Base-by-base conservation (phyloP, 2,113 vertebrate species). In the Rhizomys pruinosus region DNA sequence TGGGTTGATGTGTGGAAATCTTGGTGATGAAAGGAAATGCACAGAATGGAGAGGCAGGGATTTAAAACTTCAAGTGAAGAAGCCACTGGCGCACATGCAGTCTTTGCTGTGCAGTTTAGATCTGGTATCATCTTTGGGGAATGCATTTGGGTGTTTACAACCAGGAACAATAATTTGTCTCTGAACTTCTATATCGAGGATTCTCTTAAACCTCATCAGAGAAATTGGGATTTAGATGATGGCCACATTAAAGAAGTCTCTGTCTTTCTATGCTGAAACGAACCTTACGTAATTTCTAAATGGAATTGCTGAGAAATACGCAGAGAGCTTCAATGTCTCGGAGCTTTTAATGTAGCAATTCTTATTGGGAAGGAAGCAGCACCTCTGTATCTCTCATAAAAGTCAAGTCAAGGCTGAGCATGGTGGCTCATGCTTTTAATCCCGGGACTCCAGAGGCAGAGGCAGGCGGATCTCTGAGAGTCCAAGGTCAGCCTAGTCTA, bases 281-380 rank as follows among this genome's bases (percentile, higher is more conserved):
- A 94, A 81, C 11, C 44, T 8, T n/a, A 37, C 12, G 2, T 23
- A 59, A 87, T 68, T 94, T 90, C 42, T 59, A 92, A 87, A 87
- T 57, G 44, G 19, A 84, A 7, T 76, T 84, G 84, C 42, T 94
- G 61, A 44, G 23, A 32, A 77, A 39, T 84, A 55, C 34, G 29
- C 39, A 42, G 61, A 88, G 68, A 92, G 34, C 5, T 22, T 25
- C 84, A 37, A 63, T 91, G 34, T n/a, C n/a, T n/a, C n/a, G n/a
- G n/a, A n/a, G n/a, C n/a, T n/a, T n/a, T n/a, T n/a, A n/a, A n/a
- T n/a, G n/a, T n/a, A n/a, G n/a, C n/a, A n/a, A n/a, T n/a, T n/a
- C n/a, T n/a, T n/a, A n/a, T n/a, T n/a, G n/a, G n/a, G n/a, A n/a
- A n/a, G n/a, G n/a, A n/a, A n/a, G n/a, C n/a, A n/a, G n/a, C n/a